Evolutionary conservation across 1,140 invertebrate species (phyloP).

Genomic region (Drosophila tristis): DNA sequence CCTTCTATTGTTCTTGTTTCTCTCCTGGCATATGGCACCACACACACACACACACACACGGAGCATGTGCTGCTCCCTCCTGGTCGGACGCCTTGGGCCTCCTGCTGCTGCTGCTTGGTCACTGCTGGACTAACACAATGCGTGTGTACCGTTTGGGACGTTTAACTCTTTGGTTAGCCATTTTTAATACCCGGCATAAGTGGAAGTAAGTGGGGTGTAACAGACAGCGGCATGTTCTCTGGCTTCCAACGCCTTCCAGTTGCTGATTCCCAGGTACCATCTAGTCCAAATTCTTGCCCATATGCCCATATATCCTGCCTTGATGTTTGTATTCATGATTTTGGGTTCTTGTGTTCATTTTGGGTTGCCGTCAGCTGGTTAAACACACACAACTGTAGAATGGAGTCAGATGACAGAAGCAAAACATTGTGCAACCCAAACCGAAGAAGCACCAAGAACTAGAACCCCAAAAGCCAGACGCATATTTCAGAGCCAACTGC

Average conservation of each 20-base stretch:
- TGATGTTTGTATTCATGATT: constrained; percentile 48
- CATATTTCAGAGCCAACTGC: constrained; percentile 39
- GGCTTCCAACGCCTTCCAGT: no score
- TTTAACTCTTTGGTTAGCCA: constrained; percentile 38
- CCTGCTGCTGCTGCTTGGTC: constrained; percentile 18
- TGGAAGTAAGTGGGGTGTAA: background rate
- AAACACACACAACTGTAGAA: constrained; percentile 50
- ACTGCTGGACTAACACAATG: constrained; percentile 41
- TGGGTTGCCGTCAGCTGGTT: constrained; percentile 45
- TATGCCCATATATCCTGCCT: background rate
- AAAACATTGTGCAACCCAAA: constrained; percentile 50
- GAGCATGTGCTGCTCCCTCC: constrained; percentile 4
- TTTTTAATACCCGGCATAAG: background rate
- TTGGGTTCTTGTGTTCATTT: constrained; percentile 40
- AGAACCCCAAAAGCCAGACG: constrained; percentile 28
- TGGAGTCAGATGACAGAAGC: constrained; percentile 48
- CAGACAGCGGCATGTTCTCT: no score
- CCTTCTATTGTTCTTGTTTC: background rate
- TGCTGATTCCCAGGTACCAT: background rate
- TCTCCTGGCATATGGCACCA: constrained; percentile 5
- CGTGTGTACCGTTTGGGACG: constrained; percentile 16
- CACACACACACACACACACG: no score
- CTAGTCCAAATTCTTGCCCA: background rate
- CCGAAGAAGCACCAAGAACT: constrained; percentile 16
- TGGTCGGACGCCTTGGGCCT: background rate